Conservation (phyloP, 2,113 vertebrate genomes). For the Brienomyrus brachyistius region DNA sequence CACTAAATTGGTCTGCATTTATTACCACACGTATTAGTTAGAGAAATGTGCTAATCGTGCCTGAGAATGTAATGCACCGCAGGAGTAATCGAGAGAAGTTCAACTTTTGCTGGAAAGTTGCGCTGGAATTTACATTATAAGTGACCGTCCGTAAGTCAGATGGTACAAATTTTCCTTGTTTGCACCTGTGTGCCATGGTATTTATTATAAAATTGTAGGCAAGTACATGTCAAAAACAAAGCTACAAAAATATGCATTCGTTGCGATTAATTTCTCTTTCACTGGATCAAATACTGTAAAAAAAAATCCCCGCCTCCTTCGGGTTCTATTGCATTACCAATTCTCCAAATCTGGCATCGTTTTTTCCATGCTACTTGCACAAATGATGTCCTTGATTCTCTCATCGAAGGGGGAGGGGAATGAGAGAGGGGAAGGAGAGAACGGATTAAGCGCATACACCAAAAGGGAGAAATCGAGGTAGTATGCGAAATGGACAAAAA, state of each 20-base stretch:
- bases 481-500: slow-evolving; percentile 70
- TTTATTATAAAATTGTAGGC: background rate
- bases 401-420: slow-evolving; percentile 68
- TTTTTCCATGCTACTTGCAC: slow-evolving; percentile 42
- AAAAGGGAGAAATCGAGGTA: slow-evolving; percentile 59
- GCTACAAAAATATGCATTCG: background rate
- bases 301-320: slow-evolving; percentile 2
- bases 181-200: background rate
- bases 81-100: background rate
- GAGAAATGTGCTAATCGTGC: background rate
- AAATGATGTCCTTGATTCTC: slow-evolving; percentile 67
- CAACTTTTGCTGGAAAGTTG: background rate
- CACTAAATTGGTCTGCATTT: background rate
- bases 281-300: background rate
- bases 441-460: slow-evolving; percentile 63
- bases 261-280: background rate
- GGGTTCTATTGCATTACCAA: slow-evolving; percentile 34
- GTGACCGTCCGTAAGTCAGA: background rate
- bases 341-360: slow-evolving; percentile 34
- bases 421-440: slow-evolving; percentile 62
- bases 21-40: background rate
- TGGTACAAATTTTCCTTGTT: background rate
- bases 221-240: background rate
- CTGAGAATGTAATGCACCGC: background rate
- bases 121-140: slow-evolving; percentile 20